Conservation (phyloP, 2,113 vertebrate species). For the Pelmatolapia mariae region DNA sequence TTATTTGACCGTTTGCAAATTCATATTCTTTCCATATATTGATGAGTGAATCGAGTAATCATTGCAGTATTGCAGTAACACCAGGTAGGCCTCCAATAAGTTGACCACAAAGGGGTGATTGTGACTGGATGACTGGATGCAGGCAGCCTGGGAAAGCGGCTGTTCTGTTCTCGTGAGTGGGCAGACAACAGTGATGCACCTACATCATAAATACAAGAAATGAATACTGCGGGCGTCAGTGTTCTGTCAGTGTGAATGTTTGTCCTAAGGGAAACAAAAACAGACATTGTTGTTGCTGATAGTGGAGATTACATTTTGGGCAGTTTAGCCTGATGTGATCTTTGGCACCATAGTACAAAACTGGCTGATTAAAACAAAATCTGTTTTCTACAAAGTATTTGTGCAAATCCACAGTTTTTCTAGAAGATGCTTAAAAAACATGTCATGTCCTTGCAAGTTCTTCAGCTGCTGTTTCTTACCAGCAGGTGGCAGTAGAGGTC, state of each 20-base stretch:
- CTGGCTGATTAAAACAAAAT: background rate
- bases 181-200: background rate
- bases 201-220: background rate
- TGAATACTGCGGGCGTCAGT: background rate
- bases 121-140: background rate
- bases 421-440: background rate
- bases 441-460: background rate
- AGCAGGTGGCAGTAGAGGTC: conserved; percentile 42
- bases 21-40: background rate
- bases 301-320: background rate
- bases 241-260: background rate
- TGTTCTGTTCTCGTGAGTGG: background rate
- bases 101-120: background rate
- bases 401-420: background rate
- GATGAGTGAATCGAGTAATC: background rate
- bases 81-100: background rate
- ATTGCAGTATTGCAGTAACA: background rate
- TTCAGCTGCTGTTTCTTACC: background rate
- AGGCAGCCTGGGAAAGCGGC: background rate
- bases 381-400: background rate
- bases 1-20: background rate
- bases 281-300: background rate
- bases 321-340: background rate
- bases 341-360: background rate
- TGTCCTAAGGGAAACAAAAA: background rate